phyloP scores from a whole-genome alignment of 2,113 vertebrate genomes.

The Rhinichthys klamathensis region DNA sequence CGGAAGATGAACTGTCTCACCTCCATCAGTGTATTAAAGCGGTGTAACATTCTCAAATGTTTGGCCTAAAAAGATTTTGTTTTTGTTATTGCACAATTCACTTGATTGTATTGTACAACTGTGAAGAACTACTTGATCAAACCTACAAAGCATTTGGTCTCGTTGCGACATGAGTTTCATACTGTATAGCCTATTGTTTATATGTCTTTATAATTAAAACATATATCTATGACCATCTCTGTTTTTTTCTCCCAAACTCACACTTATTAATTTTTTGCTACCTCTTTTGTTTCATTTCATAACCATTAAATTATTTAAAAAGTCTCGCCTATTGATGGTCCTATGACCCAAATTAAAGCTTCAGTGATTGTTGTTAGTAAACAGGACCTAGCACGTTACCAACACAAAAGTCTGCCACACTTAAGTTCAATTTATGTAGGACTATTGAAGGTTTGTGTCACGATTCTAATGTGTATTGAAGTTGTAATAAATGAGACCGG shows the following conservation, averaged over 20 bases:
- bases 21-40: constrained; percentile 57
- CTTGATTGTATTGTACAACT: constrained; percentile 82
- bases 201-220: constrained; percentile 94
- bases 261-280: not conserved
- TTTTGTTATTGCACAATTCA: constrained; percentile 75
- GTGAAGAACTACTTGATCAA: constrained; percentile 70
- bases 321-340: not conserved
- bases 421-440: not conserved
- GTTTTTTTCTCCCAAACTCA: not conserved
- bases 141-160: constrained; percentile 71
- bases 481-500: constrained; percentile 51
- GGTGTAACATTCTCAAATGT: constrained; percentile 64
- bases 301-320: not conserved
- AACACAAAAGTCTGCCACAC: not conserved
- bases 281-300: not conserved
- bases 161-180: constrained; percentile 82
- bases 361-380: not conserved
- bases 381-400: constrained; percentile 4
- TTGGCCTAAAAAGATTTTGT: constrained; percentile 59
- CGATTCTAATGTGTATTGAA: not conserved
- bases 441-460: not conserved
- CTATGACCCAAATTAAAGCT: not conserved
- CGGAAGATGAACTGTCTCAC: constrained; percentile 48
- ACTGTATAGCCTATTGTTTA: constrained; percentile 78
- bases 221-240: constrained; percentile 75